Evolutionary conservation across 2,888 invertebrate species (phyloP), one percentile per base, ranked within the genome.

Genomic region (Sclerodermus sp.): DNA sequence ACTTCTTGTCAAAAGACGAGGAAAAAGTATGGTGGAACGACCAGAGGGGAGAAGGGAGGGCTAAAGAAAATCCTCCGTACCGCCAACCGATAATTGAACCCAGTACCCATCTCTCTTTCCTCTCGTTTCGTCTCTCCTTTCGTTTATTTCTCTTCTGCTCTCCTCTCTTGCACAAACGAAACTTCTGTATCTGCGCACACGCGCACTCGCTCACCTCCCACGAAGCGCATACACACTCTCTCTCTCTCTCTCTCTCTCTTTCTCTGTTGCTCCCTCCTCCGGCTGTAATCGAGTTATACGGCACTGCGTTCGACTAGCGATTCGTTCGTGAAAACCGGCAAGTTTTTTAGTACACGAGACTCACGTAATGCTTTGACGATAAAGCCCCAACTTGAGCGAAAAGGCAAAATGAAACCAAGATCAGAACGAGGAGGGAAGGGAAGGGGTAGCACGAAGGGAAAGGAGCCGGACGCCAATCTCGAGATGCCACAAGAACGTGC

Each of bases 61-160:
- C 47, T 42, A 51, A 51, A 55, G 42, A 49, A 55, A 58, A 49
- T 50, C 45, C 48, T 48, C 42, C 36, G 51, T 44, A 55, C 53
- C 54, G 47, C 55, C 53, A 45, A 61, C 64, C 65, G 62, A 74
- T 74, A 73, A 74, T 72, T 71, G 71, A 73, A 71, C 67, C 62
- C 58, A 56, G 63, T 68, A 54, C 55, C 61, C 56, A 47, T 43
- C 49, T 62, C 55, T 56, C 56, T 54, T 53, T 49, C 39, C 50
- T 38, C 45, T 54, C 49, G 49, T 50, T 49, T 46, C 45, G 45
- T 46, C 51, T 37, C 17, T 16, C 38, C 41, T 39, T 16, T 45
- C 18, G 15, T 49, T 45, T 23, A 45, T 46, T 47, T 47, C 51
- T 34, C 15, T 37, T 42, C 29, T 41, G 32, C 34, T 37, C 40